phyloP scores from a whole-genome alignment of 1,140 invertebrate genomes.

The Schmidtea mediterranea region DNA sequence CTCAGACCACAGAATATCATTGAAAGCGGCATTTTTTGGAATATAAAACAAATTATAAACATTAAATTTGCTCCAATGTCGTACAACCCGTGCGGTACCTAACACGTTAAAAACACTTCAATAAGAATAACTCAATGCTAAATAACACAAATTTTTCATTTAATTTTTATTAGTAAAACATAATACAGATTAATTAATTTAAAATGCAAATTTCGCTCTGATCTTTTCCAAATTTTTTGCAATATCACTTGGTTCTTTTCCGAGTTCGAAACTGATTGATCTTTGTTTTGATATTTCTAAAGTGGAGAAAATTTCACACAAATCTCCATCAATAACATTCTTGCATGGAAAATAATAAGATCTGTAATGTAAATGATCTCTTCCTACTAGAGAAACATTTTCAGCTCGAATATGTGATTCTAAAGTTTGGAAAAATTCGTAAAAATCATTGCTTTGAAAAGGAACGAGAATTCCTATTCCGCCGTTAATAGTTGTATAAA shows the following conservation, averaged over 20 bases:
- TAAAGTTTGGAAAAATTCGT: conserved; percentile 92
- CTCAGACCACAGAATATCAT: too few species aligned
- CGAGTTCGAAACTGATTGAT: conserved; percentile 67
- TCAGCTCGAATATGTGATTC: conserved; percentile 99
- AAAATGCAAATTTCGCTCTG: conserved; percentile 31
- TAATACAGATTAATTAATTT: conserved; percentile 11
- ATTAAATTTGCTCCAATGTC: too few species aligned
- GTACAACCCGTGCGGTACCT: too few species aligned
- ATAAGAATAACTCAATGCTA: too few species aligned
- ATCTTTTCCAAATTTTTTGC: conserved; percentile 37
- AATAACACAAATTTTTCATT: too few species aligned
- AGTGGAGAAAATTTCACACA: conserved; percentile 94
- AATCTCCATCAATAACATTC: conserved; percentile 90
- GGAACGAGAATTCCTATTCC: conserved; percentile 71
- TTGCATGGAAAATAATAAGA: conserved; percentile 94
- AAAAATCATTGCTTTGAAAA: conserved; percentile 88
- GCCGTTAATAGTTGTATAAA: conserved; percentile 82
- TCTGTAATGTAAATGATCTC: conserved; percentile 82
- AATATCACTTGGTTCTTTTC: conserved; percentile 61
- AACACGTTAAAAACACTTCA: too few species aligned
- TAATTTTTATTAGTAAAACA: too few species aligned
- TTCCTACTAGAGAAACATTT: conserved; percentile 71
- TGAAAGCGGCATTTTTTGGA: too few species aligned
- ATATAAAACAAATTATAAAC: too few species aligned
- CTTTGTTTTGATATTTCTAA: conserved; percentile 75